Conservation (phyloP, 2,113 vertebrate genomes). For the Muntiacus reevesi region DNA sequence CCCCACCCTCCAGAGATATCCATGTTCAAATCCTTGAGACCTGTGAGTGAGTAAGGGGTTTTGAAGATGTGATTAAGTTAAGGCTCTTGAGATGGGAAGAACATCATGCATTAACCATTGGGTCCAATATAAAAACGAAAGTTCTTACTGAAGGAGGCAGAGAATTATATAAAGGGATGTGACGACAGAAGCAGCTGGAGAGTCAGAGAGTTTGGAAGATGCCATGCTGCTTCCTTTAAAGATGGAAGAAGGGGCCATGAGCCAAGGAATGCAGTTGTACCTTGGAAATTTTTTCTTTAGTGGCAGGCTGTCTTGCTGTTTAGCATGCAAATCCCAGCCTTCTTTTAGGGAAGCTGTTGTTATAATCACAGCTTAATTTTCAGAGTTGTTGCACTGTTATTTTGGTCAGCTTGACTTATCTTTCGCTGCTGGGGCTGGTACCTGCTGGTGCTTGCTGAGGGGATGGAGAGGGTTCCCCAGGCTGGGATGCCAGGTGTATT, state of each 20-base stretch:
- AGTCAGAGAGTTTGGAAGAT: not conserved
- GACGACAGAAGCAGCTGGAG: not conserved
- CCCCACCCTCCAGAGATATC: not conserved
- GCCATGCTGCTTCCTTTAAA: not conserved
- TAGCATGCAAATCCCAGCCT: not conserved
- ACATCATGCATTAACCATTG: not conserved
- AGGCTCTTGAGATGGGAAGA: not conserved
- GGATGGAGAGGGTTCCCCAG: not conserved
- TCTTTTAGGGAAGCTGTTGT: not conserved
- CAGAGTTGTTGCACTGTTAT: not conserved
- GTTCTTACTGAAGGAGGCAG: not conserved
- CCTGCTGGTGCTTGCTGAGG: not conserved
- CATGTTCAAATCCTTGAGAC: not conserved
- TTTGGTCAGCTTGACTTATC: not conserved
- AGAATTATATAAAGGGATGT: not conserved
- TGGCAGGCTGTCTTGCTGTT: not conserved
- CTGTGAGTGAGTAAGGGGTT: not conserved
- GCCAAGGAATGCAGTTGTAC: not conserved
- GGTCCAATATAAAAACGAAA: not conserved
- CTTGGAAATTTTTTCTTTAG: not conserved
- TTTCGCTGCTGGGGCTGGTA: not conserved
- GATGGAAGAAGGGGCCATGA: not conserved
- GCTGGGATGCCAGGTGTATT: not conserved
- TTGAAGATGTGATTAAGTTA: not conserved
- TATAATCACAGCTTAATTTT: not conserved